Evolutionary conservation across 2,888 invertebrate genomes (phyloP).

Genomic region (Drosophila yooni): DNA sequence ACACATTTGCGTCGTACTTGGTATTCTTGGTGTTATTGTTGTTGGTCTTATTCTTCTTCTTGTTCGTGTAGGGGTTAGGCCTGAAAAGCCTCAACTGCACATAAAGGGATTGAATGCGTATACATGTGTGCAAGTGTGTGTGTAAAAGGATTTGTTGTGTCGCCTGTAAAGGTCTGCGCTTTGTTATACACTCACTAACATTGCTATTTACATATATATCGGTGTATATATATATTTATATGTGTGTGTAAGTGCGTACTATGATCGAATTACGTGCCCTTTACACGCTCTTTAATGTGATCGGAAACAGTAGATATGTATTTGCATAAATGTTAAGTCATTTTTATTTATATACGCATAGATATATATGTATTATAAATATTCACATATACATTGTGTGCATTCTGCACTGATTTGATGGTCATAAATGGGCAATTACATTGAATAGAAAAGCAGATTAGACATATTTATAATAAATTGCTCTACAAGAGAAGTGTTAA

Average conservation of each 20-base stretch:
- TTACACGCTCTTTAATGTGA: constrained; percentile 57
- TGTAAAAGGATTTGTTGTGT: constrained; percentile 55
- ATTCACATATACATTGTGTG: constrained; percentile 10
- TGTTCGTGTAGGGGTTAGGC: constrained; percentile 51
- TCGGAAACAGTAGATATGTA: constrained; percentile 49
- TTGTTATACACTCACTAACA: constrained; percentile 38
- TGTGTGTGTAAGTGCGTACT: constrained; percentile 19
- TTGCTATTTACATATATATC: constrained; percentile 7
- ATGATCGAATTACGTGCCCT: constrained; percentile 68
- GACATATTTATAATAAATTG: background rate
- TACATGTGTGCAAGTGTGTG: constrained; percentile 3
- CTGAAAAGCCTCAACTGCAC: constrained; percentile 61
- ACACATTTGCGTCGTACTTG: constrained; percentile 60
- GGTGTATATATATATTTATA: constrained; percentile 9
- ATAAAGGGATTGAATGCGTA: constrained; percentile 62
- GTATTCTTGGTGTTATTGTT: constrained; percentile 25
- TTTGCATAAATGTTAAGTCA: constrained; percentile 38
- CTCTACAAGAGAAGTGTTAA: background rate
- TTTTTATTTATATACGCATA: constrained; percentile 8
- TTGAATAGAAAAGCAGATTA: background rate
- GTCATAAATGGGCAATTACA: background rate
- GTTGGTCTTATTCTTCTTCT: constrained; percentile 18
- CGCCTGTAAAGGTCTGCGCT: constrained; percentile 51
- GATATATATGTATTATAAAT: constrained; percentile 25
- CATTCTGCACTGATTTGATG: constrained; percentile 11